Base-by-base conservation (phyloP, 2,797 vertebrate species). In the Myoxocephalus aenaeus region DNA sequence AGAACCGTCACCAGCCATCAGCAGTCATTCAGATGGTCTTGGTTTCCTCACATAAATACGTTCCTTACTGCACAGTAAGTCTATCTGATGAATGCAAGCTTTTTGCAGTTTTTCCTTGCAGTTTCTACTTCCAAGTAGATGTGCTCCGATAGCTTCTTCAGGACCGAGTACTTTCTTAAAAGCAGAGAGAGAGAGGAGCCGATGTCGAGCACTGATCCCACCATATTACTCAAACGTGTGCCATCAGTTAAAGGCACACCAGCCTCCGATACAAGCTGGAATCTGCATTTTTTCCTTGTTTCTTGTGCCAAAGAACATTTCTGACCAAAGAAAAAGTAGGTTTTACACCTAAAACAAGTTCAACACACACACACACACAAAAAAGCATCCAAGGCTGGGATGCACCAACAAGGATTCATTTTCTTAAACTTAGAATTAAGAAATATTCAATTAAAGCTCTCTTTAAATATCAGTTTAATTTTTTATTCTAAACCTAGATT, bases 181-280 rank as follows among this genome's bases (percentile, higher is more conserved):
- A 48, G 17, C 54, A 7, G 9, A 65, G 67, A 1, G 50, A 32
- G 32, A 32, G 32, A 32, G 3, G 14, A 29, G 22, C 42, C 54
- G 10, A 32, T 32, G 34, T 6, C 0, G 3, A 75, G 44, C 34
- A 32, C 5, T 10, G n/a, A 63, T 48, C 25, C 5, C 46, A 68
- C 61, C 61, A 67, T 20, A 48, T 29, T 34, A 58, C n/a, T 64
- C 7, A 27, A 72, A 72, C 42, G 50, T 44, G 12, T 25, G 61
- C n/a, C 46, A n/a, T 42, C 25, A n/a, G 17, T 69, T 34, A 59
- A 59, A 59, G 14, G 58, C 14, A 40, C 27, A 18, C 0, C 38
- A 17, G 59, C n/a, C 2, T 7, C 40, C 9, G 38, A 40, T 6
- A 40, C 38, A 40, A 40, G 38, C 5, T 40, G 38, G 38, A 40